Percentiles rank a stretch among this genome's conserved stretches.
These are phyloP conservation scores for Caradrina clavipalpis DNA, from an alignment of 2,888 invertebrate genomes.

Conservation along the genomic window DNA sequence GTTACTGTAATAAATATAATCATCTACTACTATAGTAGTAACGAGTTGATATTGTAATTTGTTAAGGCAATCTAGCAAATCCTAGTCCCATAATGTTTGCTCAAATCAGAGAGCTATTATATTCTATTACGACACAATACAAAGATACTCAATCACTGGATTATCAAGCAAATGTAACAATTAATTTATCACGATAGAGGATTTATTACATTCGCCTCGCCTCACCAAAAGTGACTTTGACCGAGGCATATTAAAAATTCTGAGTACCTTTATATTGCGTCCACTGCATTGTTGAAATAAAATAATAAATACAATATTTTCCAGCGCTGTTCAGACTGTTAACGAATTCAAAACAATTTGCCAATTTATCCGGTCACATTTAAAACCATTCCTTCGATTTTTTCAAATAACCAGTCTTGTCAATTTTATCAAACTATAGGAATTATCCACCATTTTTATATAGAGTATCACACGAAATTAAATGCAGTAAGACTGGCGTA, in stretches of 20 bases:
- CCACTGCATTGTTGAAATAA: conserved; percentile 41
- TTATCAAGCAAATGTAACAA: conserved; percentile 9
- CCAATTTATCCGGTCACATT: conserved; percentile 22
- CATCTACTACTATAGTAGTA: too few species aligned
- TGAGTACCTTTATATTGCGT: conserved; percentile 35
- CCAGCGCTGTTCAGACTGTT: conserved; percentile 49
- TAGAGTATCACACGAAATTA: conserved; percentile 55
- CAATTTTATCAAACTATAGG: conserved; percentile 55
- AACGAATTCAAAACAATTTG: conserved; percentile 12
- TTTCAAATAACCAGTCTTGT: conserved; percentile 36
- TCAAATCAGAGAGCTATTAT: conserved; percentile 49
- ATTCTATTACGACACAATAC: conserved; percentile 49
- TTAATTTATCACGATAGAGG: conserved; percentile 1
- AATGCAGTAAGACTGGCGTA: conserved; percentile 47
- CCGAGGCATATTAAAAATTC: not conserved
- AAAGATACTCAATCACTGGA: conserved; percentile 39
- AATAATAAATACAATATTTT: conserved; percentile 37
- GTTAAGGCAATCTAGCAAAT: conserved; percentile 29
- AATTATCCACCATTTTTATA: conserved; percentile 52
- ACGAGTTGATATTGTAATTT: not conserved
- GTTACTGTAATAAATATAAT: not conserved
- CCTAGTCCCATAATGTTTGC: conserved; percentile 33
- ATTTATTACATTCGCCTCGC: conserved; percentile 1
- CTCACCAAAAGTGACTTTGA: conserved; percentile 12
- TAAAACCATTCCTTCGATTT: conserved; percentile 23